Conservation (phyloP, 2,888 invertebrate species). For the Margaritifera margaritifera region DNA sequence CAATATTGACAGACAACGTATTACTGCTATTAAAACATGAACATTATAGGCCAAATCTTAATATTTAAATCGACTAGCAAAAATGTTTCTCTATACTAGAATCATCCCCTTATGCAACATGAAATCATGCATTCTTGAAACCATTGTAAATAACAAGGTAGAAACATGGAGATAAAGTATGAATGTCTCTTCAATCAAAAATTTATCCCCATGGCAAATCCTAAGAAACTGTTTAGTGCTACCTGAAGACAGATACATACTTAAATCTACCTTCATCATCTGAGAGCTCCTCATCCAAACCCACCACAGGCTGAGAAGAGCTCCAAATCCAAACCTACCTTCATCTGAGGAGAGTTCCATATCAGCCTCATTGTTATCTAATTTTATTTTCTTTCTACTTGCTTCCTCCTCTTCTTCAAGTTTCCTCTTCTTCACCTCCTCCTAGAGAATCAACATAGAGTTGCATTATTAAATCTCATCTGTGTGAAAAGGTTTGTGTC, state of each 20-base stretch:
- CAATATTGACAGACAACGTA: too few relatives aligned
- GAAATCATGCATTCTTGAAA: too few relatives aligned
- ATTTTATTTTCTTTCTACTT: slow-evolving; percentile 14
- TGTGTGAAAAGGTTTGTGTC: too few relatives aligned
- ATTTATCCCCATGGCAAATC: neutral
- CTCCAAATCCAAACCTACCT: slow-evolving; percentile 18
- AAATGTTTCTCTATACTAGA: too few relatives aligned
- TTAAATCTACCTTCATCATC: neutral
- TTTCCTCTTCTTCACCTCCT: slow-evolving; percentile 15
- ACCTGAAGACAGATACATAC: neutral
- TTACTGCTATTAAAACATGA: too few relatives aligned
- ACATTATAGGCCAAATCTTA: too few relatives aligned
- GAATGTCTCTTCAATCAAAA: too few relatives aligned
- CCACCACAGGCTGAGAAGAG: neutral
- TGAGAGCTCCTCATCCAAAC: neutral
- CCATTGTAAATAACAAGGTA: too few relatives aligned
- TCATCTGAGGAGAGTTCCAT: slow-evolving; percentile 15
- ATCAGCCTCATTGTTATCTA: slow-evolving; percentile 7
- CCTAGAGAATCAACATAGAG: neutral
- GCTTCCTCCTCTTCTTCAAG: slow-evolving; percentile 22
- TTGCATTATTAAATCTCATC: too few relatives aligned
- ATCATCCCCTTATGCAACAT: too few relatives aligned
- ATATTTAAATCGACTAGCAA: too few relatives aligned
- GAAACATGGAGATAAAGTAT: too few relatives aligned
- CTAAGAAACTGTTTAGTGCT: neutral